Percentiles rank a stretch among this genome's conserved stretches.
These are phyloP conservation scores for Phylloscopus trochilus DNA, from an alignment of 2,113 vertebrate species.

Conservation along the genomic window DNA sequence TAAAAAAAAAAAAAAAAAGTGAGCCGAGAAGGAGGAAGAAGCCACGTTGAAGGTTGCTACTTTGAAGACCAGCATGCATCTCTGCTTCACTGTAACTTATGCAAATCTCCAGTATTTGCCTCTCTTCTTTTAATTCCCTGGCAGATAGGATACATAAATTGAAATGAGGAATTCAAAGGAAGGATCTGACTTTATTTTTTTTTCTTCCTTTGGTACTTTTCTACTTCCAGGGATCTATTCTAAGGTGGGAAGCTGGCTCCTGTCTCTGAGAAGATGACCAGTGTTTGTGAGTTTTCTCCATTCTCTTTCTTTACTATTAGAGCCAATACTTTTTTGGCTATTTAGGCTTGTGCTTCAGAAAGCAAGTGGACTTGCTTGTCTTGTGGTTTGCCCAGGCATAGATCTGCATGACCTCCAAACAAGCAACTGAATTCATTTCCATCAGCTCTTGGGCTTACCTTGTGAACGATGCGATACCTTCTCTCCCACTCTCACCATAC, in stretches of 20 bases:
- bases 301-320: neutral
- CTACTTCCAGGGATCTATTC: neutral
- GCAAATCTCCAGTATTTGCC: neutral
- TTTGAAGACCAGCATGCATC: neutral
- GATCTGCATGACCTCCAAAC: neutral
- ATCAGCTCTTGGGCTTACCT: neutral
- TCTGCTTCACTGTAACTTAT: neutral
- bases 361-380: neutral
- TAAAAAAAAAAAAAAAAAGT: neutral
- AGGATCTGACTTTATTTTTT: neutral
- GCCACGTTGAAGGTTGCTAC: neutral
- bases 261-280: neutral
- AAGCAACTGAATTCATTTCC: neutral
- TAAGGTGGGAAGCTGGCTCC: neutral
- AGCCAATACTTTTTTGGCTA: neutral
- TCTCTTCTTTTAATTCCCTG: neutral
- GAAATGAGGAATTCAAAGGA: constrained; percentile 11
- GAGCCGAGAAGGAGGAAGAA: neutral
- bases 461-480: neutral
- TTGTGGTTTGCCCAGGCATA: neutral
- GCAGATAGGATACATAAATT: neutral
- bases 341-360: neutral
- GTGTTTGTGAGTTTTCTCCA: neutral
- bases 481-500: neutral
- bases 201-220: neutral